These are phyloP conservation scores for Spinibarbus caldwelli DNA, from an alignment of 2,797 vertebrate genomes.

Conservation along the genomic window DNA sequence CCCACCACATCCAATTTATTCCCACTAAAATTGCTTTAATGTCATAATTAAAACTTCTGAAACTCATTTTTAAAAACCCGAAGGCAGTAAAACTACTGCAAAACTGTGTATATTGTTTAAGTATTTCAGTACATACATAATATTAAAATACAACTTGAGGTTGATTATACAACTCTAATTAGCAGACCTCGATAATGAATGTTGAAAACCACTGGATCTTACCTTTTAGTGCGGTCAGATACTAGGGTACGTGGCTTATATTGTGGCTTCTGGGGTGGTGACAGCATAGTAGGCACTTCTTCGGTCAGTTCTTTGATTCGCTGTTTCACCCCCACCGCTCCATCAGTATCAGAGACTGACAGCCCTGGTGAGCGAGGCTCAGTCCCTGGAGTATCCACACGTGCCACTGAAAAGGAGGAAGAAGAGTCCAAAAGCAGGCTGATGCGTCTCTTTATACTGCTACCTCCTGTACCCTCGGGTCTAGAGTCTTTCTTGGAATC, in stretches of 20 bases:
- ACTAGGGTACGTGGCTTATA: constrained; percentile 79
- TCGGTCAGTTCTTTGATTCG: constrained; percentile 84
- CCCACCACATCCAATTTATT: not conserved
- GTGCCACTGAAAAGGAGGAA: constrained; percentile 31
- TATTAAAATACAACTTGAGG: not conserved
- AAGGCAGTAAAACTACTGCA: not conserved
- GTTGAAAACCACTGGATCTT: constrained; percentile 60
- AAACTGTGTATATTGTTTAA: not conserved
- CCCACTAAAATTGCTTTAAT: not conserved
- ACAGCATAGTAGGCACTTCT: constrained; percentile 72
- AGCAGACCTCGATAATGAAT: not conserved
- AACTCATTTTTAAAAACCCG: not conserved
- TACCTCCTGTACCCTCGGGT: constrained; percentile 60
- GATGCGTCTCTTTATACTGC: constrained; percentile 79
- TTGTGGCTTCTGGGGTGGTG: constrained; percentile 64
- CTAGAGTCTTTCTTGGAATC: constrained; percentile 66
- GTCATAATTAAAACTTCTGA: not conserved
- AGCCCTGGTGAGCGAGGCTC: constrained; percentile 62
- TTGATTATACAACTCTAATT: not conserved
- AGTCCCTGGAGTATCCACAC: constrained; percentile 44
- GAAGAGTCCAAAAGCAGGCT: constrained; percentile 78
- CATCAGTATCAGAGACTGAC: constrained; percentile 60
- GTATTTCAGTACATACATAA: not conserved
- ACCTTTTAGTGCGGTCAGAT: constrained; percentile 87
- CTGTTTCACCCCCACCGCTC: constrained; percentile 79